Base-by-base conservation (phyloP, 1,140 invertebrate species). In the Nephila pilipes region DNA sequence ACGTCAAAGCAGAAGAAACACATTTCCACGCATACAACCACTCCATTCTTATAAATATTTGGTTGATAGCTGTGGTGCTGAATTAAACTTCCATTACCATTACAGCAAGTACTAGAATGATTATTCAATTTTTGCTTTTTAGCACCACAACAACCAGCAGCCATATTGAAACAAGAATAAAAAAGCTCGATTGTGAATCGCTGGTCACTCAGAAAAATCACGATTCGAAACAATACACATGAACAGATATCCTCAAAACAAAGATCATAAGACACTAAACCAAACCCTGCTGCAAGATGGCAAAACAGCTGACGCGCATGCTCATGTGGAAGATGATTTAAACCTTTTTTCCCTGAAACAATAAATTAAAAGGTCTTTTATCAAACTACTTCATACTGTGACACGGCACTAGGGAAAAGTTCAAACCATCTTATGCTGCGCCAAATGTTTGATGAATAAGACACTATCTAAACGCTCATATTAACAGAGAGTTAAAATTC, bases 1-100 rank as follows among this genome's bases (percentile, higher is more conserved):
- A 99, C 98, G 96, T 99, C 99, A 96, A 99, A 99, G 97, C 99
- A 99, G 96, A 98, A 99, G 96, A 98, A 98, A 95, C 98, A 99
- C 99, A 99, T 99, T 95, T 99, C 98, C 87, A 98, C 97, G 95
- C 97, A 97, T 90, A 98, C 98, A 55, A 99, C 97, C 95, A 97
- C 96, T 95, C 92, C 92, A 87, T 94, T 93, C 87, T 92, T 93
- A 55, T 89, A 94, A 57, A 85, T 58, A 55, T 83, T 93, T 36
- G 91, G 80, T 8, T 89, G 91, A 38, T 90, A 93, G 58, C 54
- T 87, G n/a, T 87, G 88, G 25, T 93, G 90, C 25, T 90, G 88
- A 38, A 69, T 55, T 36, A 65, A 79, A 75, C n/a, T 90, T 58
- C 75, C 90, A 81, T 90, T 94, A 12, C 90, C 90, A n/a, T 92